A percentile compares a stretch with the other conserved stretches of the same genome.
Evolutionary conservation across 2,113 vertebrate species (phyloP).

Genomic region (Colius striatus): DNA sequence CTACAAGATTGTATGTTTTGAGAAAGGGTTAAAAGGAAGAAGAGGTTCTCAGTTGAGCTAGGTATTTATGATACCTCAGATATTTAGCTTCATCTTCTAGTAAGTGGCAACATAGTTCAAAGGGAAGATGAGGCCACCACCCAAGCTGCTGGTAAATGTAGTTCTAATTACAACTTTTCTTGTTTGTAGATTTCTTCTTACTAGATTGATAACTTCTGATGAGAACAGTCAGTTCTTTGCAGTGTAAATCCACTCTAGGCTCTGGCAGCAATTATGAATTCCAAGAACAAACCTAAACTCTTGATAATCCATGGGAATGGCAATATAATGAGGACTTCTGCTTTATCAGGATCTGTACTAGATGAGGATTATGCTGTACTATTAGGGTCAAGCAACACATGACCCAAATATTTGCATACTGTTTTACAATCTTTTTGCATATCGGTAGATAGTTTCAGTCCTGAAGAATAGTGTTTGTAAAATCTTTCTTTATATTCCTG

Average conservation of each 20-base stretch:
- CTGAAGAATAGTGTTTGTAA: neutral
- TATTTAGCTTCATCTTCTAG: neutral
- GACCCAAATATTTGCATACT: neutral
- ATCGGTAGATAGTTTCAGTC: neutral
- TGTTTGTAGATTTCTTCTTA: neutral
- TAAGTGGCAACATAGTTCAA: neutral
- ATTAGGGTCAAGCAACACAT: neutral
- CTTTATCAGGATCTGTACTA: neutral
- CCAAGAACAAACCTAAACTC: neutral
- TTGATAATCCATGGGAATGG: neutral
- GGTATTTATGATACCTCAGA: neutral
- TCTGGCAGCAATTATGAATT: neutral
- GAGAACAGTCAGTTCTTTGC: slow-evolving; percentile 20
- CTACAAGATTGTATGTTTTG: neutral
- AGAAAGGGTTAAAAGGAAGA: slow-evolving; percentile 11
- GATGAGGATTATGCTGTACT: neutral
- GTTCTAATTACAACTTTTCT: neutral
- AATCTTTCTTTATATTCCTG: neutral
- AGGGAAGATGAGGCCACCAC: neutral
- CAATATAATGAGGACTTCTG: neutral
- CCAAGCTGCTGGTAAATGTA: neutral
- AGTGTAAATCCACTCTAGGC: neutral
- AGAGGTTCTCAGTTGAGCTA: neutral
- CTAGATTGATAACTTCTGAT: neutral
- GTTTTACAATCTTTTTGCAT: neutral